Percentiles rank a stretch among this genome's conserved stretches.
These are phyloP conservation scores for Fistularia commersonii DNA, from an alignment of 2,797 vertebrate species.

Conservation along the genomic window DNA sequence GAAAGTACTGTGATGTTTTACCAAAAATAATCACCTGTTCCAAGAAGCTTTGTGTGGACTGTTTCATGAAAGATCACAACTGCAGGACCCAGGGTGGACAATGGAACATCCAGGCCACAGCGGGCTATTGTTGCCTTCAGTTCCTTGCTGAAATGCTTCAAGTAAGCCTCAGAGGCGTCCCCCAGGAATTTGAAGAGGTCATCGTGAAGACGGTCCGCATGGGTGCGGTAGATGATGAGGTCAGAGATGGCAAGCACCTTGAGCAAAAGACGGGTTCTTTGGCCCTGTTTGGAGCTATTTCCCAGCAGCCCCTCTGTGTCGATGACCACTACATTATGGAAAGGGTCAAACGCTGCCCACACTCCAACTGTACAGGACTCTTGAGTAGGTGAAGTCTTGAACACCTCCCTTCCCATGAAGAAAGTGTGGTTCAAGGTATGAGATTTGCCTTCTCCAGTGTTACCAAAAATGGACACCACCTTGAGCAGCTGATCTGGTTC, in stretches of 20 bases:
- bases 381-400: conserved; percentile 95
- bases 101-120: conserved; percentile 94
- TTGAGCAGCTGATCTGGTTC: conserved; percentile 89
- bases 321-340: conserved; percentile 89
- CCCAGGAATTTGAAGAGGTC: conserved; percentile 99
- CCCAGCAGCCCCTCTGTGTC: conserved; percentile 96
- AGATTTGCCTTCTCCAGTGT: conserved; percentile 97
- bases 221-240: conserved; percentile 96
- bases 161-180: conserved; percentile 94
- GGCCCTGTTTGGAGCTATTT: conserved; percentile 91
- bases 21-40: conserved; percentile 83
- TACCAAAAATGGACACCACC: conserved; percentile 98
- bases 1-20: not conserved
- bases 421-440: conserved; percentile 98
- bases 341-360: conserved; percentile 93
- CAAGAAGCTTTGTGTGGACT: conserved; percentile 93
- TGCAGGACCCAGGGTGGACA: conserved; percentile 94
- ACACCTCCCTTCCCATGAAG: conserved; percentile 94
- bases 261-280: conserved; percentile 94
- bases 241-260: conserved; percentile 98
- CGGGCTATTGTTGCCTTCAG: conserved; percentile 95
- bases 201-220: conserved; percentile 94
- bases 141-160: conserved; percentile 98
- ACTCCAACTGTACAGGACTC: conserved; percentile 97
- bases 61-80: conserved; percentile 99